phyloP scores from a whole-genome alignment of 2,797 vertebrate species.

The Labroides dimidiatus region DNA sequence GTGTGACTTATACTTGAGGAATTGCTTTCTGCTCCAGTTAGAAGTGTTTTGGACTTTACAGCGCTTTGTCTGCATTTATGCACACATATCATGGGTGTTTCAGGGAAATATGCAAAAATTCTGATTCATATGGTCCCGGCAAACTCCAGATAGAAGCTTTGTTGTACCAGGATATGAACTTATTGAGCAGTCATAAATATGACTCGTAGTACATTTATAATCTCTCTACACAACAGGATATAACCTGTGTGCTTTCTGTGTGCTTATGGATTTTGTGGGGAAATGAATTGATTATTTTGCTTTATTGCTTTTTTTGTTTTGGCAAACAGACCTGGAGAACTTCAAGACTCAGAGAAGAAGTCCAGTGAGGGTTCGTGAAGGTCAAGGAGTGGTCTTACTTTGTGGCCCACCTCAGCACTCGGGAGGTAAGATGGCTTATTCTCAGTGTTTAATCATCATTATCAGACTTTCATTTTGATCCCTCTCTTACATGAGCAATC shows the following conservation, averaged over 20 bases:
- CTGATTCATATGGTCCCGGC: constrained; percentile 24
- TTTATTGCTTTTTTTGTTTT: constrained; percentile 58
- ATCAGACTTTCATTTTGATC: background rate
- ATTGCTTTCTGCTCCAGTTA: constrained; percentile 79
- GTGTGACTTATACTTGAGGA: constrained; percentile 83
- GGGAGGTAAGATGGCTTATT: constrained; percentile 86
- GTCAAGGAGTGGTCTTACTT: constrained; percentile 95
- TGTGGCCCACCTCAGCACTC: constrained; percentile 93
- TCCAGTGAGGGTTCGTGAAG: constrained; percentile 93
- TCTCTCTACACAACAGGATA: constrained; percentile 31
- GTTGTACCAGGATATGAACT: constrained; percentile 39
- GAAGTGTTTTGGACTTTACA: constrained; percentile 63
- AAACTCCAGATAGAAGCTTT: constrained; percentile 23
- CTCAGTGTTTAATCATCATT: background rate
- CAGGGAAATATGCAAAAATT: constrained; percentile 33
- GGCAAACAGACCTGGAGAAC: constrained; percentile 90
- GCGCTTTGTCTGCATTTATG: constrained; percentile 58
- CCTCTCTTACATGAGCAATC: background rate
- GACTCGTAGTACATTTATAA: constrained; percentile 13
- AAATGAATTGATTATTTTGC: constrained; percentile 38
- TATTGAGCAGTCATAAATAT: constrained; percentile 32
- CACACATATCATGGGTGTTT: constrained; percentile 48
- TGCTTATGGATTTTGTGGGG: constrained; percentile 40
- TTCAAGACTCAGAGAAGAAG: constrained; percentile 94
- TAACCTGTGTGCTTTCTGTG: constrained; percentile 17